A percentile compares a stretch with the other conserved stretches of the same genome.
phyloP scores from a whole-genome alignment of 2,888 invertebrate genomes.

The Oscheius onirici region DNA sequence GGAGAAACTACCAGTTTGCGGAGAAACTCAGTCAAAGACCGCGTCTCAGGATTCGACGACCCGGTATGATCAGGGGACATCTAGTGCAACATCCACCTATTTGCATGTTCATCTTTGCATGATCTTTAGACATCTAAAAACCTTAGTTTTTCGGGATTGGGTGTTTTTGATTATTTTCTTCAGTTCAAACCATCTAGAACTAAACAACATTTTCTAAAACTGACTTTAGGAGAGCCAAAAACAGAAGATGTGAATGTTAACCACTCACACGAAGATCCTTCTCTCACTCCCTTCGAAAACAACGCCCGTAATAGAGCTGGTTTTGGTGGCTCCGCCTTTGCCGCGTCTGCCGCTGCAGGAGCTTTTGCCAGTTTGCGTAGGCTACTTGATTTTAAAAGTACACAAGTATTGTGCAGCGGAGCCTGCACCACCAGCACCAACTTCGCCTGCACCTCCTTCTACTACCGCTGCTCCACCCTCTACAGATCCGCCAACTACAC shows the following conservation, averaged over 20 bases:
- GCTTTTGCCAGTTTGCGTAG: constrained; percentile 16
- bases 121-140: neutral
- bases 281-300: constrained; percentile 57
- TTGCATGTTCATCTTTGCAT: neutral
- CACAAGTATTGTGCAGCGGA: neutral
- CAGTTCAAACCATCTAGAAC: neutral
- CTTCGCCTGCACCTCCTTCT: constrained; percentile 39
- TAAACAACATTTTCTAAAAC: neutral
- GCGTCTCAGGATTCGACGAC: constrained; percentile 65
- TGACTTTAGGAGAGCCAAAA: constrained; percentile 21
- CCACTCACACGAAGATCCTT: constrained; percentile 40
- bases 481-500: constrained; percentile 34
- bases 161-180: neutral
- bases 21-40: constrained; percentile 67
- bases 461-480: constrained; percentile 38
- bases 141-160: constrained; percentile 22
- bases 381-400: neutral
- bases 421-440: constrained; percentile 32
- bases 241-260: neutral
- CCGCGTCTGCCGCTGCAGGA: neutral
- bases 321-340: constrained; percentile 30
- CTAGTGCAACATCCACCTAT: neutral
- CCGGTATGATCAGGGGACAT: constrained; percentile 49
- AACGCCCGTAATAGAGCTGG: constrained; percentile 52
- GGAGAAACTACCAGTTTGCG: constrained; percentile 59